These are phyloP conservation scores for Papilio helenus DNA, from an alignment of 1,140 invertebrate species.

Conservation along the genomic window DNA sequence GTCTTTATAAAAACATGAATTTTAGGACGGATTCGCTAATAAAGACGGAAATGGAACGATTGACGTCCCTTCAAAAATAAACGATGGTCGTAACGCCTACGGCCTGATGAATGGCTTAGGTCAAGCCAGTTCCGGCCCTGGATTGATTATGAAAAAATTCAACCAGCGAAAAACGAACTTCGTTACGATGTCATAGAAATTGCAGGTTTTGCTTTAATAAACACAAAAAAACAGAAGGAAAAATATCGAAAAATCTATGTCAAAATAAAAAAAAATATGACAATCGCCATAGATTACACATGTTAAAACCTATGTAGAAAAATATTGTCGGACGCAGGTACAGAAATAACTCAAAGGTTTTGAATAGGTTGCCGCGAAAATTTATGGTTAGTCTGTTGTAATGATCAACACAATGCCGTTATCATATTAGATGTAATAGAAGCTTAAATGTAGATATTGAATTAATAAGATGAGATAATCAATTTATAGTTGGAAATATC, in stretches of 20 bases:
- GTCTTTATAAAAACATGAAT: conserved; percentile 36
- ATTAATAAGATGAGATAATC: too few relatives aligned
- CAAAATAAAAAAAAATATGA: not conserved
- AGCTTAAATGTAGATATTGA: not conserved
- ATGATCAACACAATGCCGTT: not conserved
- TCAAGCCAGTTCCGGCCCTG: conserved; percentile 34
- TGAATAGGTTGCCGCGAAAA: too few relatives aligned
- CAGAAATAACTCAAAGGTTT: too few relatives aligned
- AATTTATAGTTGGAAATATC: too few relatives aligned
- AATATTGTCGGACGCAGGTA: too few relatives aligned
- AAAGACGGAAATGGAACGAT: conserved; percentile 36
- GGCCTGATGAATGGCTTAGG: conserved; percentile 40
- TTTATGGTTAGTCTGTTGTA: too few relatives aligned
- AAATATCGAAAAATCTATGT: not conserved
- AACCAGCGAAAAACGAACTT: conserved; percentile 25
- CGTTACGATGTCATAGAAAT: not conserved
- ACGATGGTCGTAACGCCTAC: conserved; percentile 34
- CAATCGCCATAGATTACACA: too few relatives aligned
- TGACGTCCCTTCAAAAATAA: conserved; percentile 41
- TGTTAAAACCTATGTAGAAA: too few relatives aligned
- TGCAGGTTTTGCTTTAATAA: not conserved
- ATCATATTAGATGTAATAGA: not conserved
- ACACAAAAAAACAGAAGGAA: not conserved
- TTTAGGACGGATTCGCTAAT: conserved; percentile 29
- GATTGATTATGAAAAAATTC: conserved; percentile 36